Conservation (phyloP, 2,888 invertebrate genomes). For the Zygothrica quintamaculata region DNA sequence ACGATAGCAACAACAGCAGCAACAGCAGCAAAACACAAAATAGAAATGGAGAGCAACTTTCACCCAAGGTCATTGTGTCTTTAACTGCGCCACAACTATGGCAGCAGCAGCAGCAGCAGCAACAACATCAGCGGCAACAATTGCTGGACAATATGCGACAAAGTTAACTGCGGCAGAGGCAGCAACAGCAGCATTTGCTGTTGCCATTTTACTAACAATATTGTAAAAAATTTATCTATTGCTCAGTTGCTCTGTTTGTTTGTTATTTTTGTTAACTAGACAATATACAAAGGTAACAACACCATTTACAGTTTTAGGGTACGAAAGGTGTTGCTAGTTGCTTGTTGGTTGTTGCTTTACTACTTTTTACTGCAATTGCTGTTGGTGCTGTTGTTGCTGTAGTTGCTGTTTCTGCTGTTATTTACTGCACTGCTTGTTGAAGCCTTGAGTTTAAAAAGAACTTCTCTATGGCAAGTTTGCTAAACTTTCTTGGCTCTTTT, state of each 20-base stretch:
- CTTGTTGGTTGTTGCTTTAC: not conserved
- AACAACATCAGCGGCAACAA: conserved; percentile 29
- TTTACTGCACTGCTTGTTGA: conserved; percentile 23
- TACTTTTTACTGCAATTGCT: not conserved
- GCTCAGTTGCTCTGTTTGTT: not conserved
- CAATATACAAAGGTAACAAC: not conserved
- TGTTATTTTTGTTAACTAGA: not conserved
- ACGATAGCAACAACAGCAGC: conserved; percentile 30
- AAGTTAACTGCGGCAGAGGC: conserved; percentile 34
- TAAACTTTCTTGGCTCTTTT: too few species aligned
- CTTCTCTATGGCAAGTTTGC: not conserved
- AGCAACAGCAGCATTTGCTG: conserved; percentile 25
- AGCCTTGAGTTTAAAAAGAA: not conserved
- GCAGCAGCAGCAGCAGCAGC: conserved; percentile 41
- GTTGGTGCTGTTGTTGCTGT: conserved; percentile 6
- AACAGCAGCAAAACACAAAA: conserved; percentile 58
- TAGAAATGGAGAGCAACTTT: conserved; percentile 80
- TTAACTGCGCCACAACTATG: conserved; percentile 63
- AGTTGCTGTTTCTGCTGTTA: conserved; percentile 2
- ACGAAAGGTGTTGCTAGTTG: not conserved
- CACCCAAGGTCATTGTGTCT: conserved; percentile 78
- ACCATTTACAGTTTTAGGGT: not conserved
- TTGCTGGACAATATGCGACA: conserved; percentile 66
- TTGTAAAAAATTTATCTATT: conserved; percentile 39
- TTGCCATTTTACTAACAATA: conserved; percentile 48